phyloP scores from a whole-genome alignment of 2,113 vertebrate species.

The Bungarus multicinctus region DNA sequence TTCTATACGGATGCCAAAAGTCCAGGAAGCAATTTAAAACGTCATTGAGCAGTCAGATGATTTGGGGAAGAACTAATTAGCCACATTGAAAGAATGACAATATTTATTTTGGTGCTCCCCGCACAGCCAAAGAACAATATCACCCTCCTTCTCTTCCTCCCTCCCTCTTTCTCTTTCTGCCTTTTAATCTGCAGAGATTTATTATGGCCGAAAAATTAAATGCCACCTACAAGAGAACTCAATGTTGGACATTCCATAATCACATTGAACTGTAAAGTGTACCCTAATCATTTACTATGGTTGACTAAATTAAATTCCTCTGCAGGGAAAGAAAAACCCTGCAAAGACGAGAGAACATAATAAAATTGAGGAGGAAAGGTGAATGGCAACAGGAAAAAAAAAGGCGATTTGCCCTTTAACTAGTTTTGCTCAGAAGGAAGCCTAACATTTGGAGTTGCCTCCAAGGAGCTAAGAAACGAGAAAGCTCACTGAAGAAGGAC shows the following conservation, averaged over 20 bases:
- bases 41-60: background rate
- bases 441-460: background rate
- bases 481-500: background rate
- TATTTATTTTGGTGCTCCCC: conserved; percentile 27
- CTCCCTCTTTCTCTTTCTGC: background rate
- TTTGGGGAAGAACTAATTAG: conserved; percentile 24
- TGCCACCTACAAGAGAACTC: conserved; percentile 34
- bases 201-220: conserved; percentile 33
- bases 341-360: background rate
- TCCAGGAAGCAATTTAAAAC: conserved; percentile 22
- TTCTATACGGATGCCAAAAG: conserved; percentile 11
- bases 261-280: background rate
- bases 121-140: background rate
- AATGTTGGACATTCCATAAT: conserved; percentile 30
- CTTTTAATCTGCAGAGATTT: conserved; percentile 15
- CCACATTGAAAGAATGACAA: background rate
- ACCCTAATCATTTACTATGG: conserved; percentile 7
- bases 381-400: conserved; percentile 24
- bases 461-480: background rate
- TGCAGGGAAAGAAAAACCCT: background rate
- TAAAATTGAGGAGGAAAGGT: conserved; percentile 15
- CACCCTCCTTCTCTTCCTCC: too few relatives aligned
- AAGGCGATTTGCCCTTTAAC: background rate
- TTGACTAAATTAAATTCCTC: conserved; percentile 47
- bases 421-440: background rate